Base-by-base conservation (phyloP, 2,113 vertebrate species). In the Gila orcuttii region DNA sequence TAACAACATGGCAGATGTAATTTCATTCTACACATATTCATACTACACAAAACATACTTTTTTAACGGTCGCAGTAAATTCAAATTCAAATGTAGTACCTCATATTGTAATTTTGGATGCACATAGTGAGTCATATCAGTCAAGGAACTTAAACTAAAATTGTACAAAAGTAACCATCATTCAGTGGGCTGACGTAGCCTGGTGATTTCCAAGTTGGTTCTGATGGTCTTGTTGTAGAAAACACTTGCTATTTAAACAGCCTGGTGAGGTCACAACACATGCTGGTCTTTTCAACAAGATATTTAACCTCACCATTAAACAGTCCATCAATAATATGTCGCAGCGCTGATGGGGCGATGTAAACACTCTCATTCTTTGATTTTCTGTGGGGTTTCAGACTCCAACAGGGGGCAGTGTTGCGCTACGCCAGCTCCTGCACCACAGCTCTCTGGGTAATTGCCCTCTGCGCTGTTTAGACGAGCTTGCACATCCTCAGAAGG, bases 361-460 rank as follows among this genome's bases (percentile, higher is more conserved):
- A 60, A 74, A 83, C 33, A 76, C 47, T 76, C 5, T 33, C 7
- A 25, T 76, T 64, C 42, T 62, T 50, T 10, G 19, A 52, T 62
- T 68, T 50, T 25, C 10, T 3, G 28, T 31, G 62, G 19, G 25
- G 28, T 25, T 19, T 47, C 8, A 1, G 13, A 25, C 15, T 91
- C 93, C 94, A 94, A 83, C 84, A 94, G 94, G 91, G 92, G 85
- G 91, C 93, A 93, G 89, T 93, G 92, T 94, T 92, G 91, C 86
- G 85, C 55, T 66, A 36, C 52, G 76, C 79, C 68, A 82, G 50
- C 88, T 84, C 13, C 15, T 5, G 42, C 19, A 13, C 19, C 28
- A 11, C 36, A 47, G 33, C 60, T 80, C 75, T 28, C 47, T 21
- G 33, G 55, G 39, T 86, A 66, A 83, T 79, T 52, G 57, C 21